Conservation (phyloP, 2,888 invertebrate species). For the Bruchidius siliquastri region DNA sequence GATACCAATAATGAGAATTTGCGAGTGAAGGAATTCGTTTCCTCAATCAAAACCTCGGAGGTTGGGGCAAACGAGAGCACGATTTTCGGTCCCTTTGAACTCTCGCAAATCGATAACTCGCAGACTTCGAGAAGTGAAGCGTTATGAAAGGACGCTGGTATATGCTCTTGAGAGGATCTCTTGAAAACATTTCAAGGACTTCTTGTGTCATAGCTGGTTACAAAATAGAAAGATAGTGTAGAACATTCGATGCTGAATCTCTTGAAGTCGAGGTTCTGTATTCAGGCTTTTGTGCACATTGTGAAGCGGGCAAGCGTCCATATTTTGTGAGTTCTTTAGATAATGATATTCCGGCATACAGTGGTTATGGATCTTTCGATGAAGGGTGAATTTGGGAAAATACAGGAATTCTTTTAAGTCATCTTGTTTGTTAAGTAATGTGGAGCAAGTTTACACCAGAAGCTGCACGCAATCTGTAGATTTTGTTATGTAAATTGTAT, state of each 20-base stretch:
- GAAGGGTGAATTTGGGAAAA: no score
- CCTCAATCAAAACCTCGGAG: background rate
- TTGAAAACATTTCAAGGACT: background rate
- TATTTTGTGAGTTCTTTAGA: no score
- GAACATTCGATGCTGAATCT: background rate
- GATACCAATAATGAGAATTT: background rate
- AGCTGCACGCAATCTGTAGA: no score
- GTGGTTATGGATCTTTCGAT: no score
- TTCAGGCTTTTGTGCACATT: background rate
- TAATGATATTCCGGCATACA: no score
- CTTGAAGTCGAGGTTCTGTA: background rate
- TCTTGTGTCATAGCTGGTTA: background rate
- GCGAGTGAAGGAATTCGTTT: background rate
- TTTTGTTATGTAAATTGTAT: no score
- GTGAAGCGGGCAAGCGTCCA: no score
- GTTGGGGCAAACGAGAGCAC: background rate
- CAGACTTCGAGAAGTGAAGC: background rate
- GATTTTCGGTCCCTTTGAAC: background rate
- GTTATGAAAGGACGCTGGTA: background rate
- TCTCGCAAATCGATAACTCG: background rate
- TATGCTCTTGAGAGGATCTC: background rate
- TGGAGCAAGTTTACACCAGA: no score
- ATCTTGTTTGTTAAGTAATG: no score
- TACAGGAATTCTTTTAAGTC: no score
- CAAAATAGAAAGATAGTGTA: background rate